Evolutionary conservation across 2,888 invertebrate species (phyloP).

Genomic region (Chymomyza caudatula): DNA sequence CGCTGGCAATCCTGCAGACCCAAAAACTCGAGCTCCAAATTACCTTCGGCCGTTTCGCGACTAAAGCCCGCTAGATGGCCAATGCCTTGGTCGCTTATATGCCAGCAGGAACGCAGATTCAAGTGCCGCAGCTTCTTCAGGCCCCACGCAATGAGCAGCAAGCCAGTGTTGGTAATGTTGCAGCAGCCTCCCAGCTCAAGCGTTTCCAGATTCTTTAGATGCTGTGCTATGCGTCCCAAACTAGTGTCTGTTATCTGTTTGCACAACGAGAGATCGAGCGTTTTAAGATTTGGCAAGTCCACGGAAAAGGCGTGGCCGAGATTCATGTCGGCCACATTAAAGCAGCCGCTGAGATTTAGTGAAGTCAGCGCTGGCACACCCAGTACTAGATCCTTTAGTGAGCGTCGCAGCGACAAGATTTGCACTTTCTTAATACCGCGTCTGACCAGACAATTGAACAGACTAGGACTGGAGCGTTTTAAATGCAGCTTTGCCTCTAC

Average conservation of each 20-base stretch:
- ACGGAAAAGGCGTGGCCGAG: slow-evolving; percentile 89
- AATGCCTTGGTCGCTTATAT: slow-evolving; percentile 93
- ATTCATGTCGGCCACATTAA: slow-evolving; percentile 92
- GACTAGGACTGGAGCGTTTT: slow-evolving; percentile 87
- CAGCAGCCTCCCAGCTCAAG: slow-evolving; percentile 95
- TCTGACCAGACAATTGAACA: slow-evolving; percentile 91
- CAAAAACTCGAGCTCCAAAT: slow-evolving; percentile 88
- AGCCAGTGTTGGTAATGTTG: slow-evolving; percentile 92
- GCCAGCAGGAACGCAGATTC: slow-evolving; percentile 95
- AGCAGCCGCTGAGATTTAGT: slow-evolving; percentile 94
- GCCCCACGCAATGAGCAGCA: slow-evolving; percentile 92
- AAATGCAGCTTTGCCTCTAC: slow-evolving; percentile 95
- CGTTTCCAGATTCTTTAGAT: slow-evolving; percentile 89
- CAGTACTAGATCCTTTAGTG: slow-evolving; percentile 90
- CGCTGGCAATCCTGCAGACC: slow-evolving; percentile 97
- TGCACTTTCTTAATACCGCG: slow-evolving; percentile 93
- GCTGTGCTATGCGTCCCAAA: slow-evolving; percentile 89
- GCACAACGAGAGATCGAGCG: slow-evolving; percentile 92
- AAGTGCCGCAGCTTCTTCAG: slow-evolving; percentile 89
- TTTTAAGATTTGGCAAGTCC: slow-evolving; percentile 87
- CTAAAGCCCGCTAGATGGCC: slow-evolving; percentile 89
- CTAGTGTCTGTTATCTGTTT: slow-evolving; percentile 97
- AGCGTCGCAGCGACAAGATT: slow-evolving; percentile 89
- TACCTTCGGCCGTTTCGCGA: slow-evolving; percentile 82
- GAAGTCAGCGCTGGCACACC: slow-evolving; percentile 92